Conservation (phyloP, 2,888 invertebrate species). For the Aplocera efformata region DNA sequence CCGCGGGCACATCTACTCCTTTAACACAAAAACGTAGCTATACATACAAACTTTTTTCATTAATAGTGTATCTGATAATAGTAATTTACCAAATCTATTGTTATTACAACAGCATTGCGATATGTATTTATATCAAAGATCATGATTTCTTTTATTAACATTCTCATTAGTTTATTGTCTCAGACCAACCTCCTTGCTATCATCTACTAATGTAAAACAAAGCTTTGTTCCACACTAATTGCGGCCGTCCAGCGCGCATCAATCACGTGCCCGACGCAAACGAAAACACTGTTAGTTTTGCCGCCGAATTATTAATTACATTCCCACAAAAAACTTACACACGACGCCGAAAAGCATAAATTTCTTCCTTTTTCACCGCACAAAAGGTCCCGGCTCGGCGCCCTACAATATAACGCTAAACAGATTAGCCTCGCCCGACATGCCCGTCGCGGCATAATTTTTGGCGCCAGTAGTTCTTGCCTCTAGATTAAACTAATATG, state of each 20-base stretch:
- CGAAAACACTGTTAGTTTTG: conserved; percentile 82
- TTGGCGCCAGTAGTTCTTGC: conserved; percentile 79
- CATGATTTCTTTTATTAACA: no score
- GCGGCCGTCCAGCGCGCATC: conserved; percentile 54
- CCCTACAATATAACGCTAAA: conserved; percentile 74
- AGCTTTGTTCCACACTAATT: conserved; percentile 42
- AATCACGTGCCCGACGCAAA: conserved; percentile 65
- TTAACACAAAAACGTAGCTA: no score
- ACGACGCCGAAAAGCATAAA: conserved; percentile 79
- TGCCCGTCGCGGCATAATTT: conserved; percentile 77
- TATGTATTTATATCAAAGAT: no score
- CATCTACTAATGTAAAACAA: conserved; percentile 23
- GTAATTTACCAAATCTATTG: no score
- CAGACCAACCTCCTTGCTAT: conserved; percentile 10
- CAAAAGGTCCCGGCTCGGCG: conserved; percentile 63
- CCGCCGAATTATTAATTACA: conserved; percentile 82
- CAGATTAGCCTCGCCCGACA: conserved; percentile 74
- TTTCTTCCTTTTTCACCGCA: conserved; percentile 79
- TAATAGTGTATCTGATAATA: no score
- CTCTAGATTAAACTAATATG: conserved; percentile 80
- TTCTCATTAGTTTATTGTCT: no score
- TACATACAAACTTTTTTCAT: no score
- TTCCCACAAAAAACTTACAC: conserved; percentile 78
- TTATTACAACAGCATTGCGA: no score
- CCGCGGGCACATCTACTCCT: no score